phyloP scores from a whole-genome alignment of 2,888 invertebrate species.

The Timema cristinae region DNA sequence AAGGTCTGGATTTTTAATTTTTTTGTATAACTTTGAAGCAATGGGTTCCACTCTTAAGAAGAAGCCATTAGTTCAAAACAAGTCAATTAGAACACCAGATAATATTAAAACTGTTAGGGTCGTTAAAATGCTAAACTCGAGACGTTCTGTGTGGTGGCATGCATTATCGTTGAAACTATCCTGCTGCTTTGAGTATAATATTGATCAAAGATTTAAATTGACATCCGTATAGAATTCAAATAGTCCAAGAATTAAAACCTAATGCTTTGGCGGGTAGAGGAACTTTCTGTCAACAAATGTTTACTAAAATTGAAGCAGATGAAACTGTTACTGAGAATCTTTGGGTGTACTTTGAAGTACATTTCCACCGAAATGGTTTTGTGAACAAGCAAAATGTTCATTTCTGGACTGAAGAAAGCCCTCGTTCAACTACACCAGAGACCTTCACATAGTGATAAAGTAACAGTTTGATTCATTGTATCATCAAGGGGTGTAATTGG shows the following conservation, averaged over 20 bases:
- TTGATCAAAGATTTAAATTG: slow-evolving; percentile 17
- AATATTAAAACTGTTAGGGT: neutral
- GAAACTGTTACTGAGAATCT: slow-evolving; percentile 19
- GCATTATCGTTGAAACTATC: slow-evolving; percentile 1
- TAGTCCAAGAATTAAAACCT: slow-evolving; percentile 18
- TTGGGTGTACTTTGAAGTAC: slow-evolving; percentile 17
- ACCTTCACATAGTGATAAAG: slow-evolving; percentile 9
- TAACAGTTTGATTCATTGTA: slow-evolving; percentile 14
- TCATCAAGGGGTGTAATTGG: neutral
- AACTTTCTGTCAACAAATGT: slow-evolving; percentile 18
- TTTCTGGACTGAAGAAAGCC: slow-evolving; percentile 5
- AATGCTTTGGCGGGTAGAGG: slow-evolving; percentile 18
- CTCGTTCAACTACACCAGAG: neutral
- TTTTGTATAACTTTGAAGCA: slow-evolving; percentile 9
- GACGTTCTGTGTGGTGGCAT: slow-evolving; percentile 7
- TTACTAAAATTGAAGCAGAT: slow-evolving; percentile 5
- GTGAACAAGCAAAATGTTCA: slow-evolving; percentile 14
- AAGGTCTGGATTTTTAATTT: neutral
- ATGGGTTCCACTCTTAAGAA: neutral
- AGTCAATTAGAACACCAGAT: too few relatives aligned
- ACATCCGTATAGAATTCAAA: slow-evolving; percentile 19
- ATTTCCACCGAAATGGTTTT: slow-evolving; percentile 19
- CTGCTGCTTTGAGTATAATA: slow-evolving; percentile 8
- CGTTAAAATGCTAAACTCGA: neutral
- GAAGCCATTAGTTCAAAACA: too few relatives aligned